phyloP scores from a whole-genome alignment of 2,888 invertebrate genomes.

The Eucera pruinosa region DNA sequence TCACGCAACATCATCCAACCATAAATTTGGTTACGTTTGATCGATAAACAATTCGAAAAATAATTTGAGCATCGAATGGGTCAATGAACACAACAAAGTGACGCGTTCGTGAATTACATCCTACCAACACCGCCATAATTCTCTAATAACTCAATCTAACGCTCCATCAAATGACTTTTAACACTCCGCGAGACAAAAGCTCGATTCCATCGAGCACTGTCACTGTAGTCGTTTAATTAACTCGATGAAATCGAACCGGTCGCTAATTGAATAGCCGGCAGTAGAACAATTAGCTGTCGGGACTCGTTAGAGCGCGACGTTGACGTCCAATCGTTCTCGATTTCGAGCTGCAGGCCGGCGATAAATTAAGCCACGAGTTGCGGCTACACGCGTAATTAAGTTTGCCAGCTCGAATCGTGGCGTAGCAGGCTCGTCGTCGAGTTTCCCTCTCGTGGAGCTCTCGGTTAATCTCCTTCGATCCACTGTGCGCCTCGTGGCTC shows the following conservation, averaged over 20 bases:
- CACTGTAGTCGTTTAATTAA: slow-evolving; percentile 27
- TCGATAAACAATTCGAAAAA: no score
- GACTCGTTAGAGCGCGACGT: slow-evolving; percentile 47
- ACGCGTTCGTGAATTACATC: no score
- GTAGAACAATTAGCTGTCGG: slow-evolving; percentile 48
- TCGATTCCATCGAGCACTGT: not conserved
- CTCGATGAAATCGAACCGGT: slow-evolving; percentile 18
- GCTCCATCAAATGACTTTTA: not conserved
- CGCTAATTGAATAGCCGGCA: slow-evolving; percentile 39
- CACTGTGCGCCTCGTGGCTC: slow-evolving; percentile 44
- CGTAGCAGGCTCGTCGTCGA: not conserved
- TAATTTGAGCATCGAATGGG: no score
- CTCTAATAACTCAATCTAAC: not conserved
- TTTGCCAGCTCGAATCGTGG: slow-evolving; percentile 58
- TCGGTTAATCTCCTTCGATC: slow-evolving; percentile 64
- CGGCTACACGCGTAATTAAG: slow-evolving; percentile 64
- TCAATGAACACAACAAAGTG: no score
- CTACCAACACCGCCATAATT: no score
- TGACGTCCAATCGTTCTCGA: slow-evolving; percentile 57
- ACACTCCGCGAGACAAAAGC: not conserved
- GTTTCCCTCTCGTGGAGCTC: slow-evolving; percentile 17
- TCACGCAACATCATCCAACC: no score
- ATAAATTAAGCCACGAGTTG: slow-evolving; percentile 62
- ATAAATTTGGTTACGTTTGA: no score
- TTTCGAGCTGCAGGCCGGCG: slow-evolving; percentile 58